Base-by-base conservation (phyloP, 2,113 vertebrate species). In the Puntigrus tetrazona region DNA sequence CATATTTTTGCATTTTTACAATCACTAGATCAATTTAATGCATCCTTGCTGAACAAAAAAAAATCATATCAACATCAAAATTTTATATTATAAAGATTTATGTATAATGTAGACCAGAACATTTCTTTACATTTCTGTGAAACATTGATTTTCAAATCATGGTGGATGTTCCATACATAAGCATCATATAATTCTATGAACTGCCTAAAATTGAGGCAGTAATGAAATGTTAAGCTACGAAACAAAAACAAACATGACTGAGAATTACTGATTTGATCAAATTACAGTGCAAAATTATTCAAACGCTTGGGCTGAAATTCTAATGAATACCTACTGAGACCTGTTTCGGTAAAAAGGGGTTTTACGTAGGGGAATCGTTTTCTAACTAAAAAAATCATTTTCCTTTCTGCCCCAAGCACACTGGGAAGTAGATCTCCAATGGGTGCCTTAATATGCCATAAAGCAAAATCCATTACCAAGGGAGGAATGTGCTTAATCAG, bases 401-500 rank as follows among this genome's bases (percentile, higher is more conserved):
- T 25, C 7, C n/a, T 43, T 41, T 45, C 22, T 73, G 36, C 36
- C 70, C 1, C 70, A 29, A 63, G 77, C 38, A 57, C 10, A 59
- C 77, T 61, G 6, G 73, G 18, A 59, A 63, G 55, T 20, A 57
- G 52, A 59, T 38, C 50, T 55, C 45, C 2, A 34, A 20, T 38
- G 75, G 6, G 8, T 14, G 36, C 25, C 36, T 78, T 29, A 38
- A 61, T 61, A 43, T 63, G 55, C n/a, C 73, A 52, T 84, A 84
- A 55, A 84, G 45, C 61, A 78, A 34, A 47, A 41, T 50, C 18
- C 41, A 43, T 61, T 29, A 61, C 14, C 18, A 16, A 79, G 61
- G 61, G n/a, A 43, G 25, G 14, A 77, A 65, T 77, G 82, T 63
- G 22, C 43, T 47, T 77, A 52, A 67, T 84, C 59, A 84, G 73